Evolutionary conservation across 2,888 invertebrate genomes (phyloP), one percentile per base, ranked within the genome.

Genomic region (Panopea generosa): DNA sequence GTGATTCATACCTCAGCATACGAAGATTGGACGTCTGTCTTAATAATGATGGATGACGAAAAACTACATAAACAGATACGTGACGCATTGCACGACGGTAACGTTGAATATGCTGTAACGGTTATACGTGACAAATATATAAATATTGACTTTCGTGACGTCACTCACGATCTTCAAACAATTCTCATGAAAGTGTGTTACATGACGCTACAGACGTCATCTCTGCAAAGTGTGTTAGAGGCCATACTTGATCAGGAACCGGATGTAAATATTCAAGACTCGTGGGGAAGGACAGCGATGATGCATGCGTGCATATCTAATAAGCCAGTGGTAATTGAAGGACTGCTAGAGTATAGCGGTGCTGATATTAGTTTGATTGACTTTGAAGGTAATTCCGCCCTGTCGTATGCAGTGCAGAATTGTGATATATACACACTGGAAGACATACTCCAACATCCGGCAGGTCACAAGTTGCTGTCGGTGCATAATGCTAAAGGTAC

Each of bases 231-330:
- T 14, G 65, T 86, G 1, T 43, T 86, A 16, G 83, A 82, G 67
- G 57, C 68, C 11, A 60, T 87, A 2, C 77, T 85, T 52, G 79
- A 79, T 2, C 68, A 76, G 20, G 59, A 65, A 52, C 83, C 85
- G 60, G 84, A 87, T 68, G 79, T 86, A 0, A 86, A 88, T 63
- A 60, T 84, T 16, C 83, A 85, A 43, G 89, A 89, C 67, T 81
- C 84, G 0, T 73, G 79, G 43, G 89, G 88, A 2, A 38, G 87
- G 16, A 88, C 89, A 0, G 87, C 85, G 0, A 50, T 88, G 24
- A 87, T 87, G 85, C 89, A 89, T 47, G 84, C 88, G 9, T 88
- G 88, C 61, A 86, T 89, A 22, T 83, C 86, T 0, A 78, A 85
- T 27, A 80, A 80, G 29, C 63, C 74, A 1, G 62, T 71, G 16